Evolutionary conservation across 2,797 vertebrate genomes (phyloP).

Genomic region (Uromys caudimaculatus): DNA sequence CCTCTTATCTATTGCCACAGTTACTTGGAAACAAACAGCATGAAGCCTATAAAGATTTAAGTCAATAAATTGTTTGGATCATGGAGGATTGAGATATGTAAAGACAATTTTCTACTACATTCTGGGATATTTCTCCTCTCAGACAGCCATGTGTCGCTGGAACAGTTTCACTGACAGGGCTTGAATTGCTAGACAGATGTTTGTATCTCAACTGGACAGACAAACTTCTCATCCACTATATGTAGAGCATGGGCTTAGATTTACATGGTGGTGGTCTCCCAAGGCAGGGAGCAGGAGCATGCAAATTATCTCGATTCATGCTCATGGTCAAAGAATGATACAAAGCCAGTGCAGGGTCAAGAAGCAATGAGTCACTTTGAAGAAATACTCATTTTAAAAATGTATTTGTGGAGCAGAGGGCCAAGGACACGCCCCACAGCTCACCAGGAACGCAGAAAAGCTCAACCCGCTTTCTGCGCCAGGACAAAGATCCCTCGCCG

Average conservation of each 20-base stretch:
- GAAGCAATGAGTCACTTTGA: background rate
- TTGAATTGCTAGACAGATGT: background rate
- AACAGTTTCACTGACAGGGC: rapidly evolving
- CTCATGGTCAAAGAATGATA: background rate
- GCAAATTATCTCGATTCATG: background rate
- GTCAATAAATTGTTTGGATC: background rate
- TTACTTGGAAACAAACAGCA: background rate
- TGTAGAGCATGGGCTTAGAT: background rate
- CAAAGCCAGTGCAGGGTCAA: background rate
- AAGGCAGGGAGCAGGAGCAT: background rate
- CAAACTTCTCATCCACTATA: rapidly evolving
- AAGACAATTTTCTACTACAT: background rate
- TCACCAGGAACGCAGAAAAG: too few species aligned
- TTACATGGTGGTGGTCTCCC: background rate
- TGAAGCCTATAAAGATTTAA: too few species aligned
- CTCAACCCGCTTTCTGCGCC: too few species aligned
- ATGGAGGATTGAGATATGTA: background rate
- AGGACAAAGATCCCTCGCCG: too few species aligned
- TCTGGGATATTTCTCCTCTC: background rate
- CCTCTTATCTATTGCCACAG: background rate
- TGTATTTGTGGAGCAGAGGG: too few species aligned
- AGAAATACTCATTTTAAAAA: background rate
- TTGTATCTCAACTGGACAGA: background rate
- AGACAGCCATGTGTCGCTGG: rapidly evolving
- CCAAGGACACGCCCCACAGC: too few species aligned